Evolutionary conservation across 2,888 invertebrate genomes (phyloP), one percentile per base, ranked within the genome.

Genomic region (Andrena minutula): DNA sequence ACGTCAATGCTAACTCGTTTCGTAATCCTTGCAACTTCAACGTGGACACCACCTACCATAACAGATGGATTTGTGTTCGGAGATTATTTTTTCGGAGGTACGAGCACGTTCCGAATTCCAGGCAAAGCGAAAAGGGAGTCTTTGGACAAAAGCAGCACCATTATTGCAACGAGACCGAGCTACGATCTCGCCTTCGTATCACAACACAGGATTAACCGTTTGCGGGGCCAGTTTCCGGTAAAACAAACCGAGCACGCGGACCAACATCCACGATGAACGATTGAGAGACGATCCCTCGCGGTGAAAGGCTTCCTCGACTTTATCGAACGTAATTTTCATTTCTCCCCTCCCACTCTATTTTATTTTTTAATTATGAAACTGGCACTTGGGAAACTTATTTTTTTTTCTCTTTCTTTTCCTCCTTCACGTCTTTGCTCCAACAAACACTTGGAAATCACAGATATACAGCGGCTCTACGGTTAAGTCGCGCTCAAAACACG

Each of bases 91-190:
- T 77, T 70, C 76, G 49, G 53, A 72, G 75, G 63, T 70, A 71
- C 70, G 69, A 63, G 61, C 70, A 72, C 75, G 74, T 79, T 82
- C 86, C 81, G 81, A 83, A 82, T 76, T 84, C 79, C 84, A 78
- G 56, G 66, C 60, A 72, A 83, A 86, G 73, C 77, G 51, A 71
- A 70, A 86, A 72, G 84, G 64, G 7, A 56, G 73, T 84, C 88
- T 86, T 83, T 80, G 84, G 86, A 66, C 58, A 65, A 83, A 88
- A 84, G 84, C 82, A 88, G 86, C 88, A 88, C 86, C 87, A 87
- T 84, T 78, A 74, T 75, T 74, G 66, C 78, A 61, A 64, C 76
- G 63, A 64, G 63, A 65, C 76, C 79, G 76, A 53, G 16, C 58
- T 20, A 65, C 51, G 35, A 32, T 49, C 69, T 28, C 71, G 76